Base-by-base conservation (phyloP, 2,888 invertebrate genomes). In the Quadroppia sp. region DNA sequence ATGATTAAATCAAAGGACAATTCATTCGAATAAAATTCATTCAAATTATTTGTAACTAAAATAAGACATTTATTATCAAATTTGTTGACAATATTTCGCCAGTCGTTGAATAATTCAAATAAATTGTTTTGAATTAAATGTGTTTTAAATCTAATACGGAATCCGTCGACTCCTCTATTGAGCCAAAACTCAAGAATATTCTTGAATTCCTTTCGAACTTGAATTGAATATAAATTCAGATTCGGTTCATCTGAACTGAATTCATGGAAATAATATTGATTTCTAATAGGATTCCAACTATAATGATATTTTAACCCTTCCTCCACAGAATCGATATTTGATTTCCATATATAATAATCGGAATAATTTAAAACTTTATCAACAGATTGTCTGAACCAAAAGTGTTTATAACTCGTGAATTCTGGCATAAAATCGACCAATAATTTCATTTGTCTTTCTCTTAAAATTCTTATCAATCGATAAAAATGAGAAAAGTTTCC, bases 241-340 rank as follows among this genome's bases (percentile, higher is more conserved):
- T 53, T 53, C 23, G 53, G 53, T 53, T 53, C 23, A 53, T 25
- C 28, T 25, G 53, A 53, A 20, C 7, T 53, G 28, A 25, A 53
- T 4, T 53, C 53, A 53, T 53, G 53, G 23, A 53, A 53, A 53
- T 53, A 53, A 23, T 53, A 53, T 53, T 53, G 23, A 15, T 53
- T 23, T 53, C 53, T 53, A 3, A 3, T 53, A 3, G 2, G 9
- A 53, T 53, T 53, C 23, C 9, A 23, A 53, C 23, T 53, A 7
- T 3, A 53, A 25, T 9, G 9, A 7, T 20, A 53, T 25, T 53
- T 25, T n/a, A n/a, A n/a, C n/a, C n/a, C n/a, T n/a, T n/a, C n/a
- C 23, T 15, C 9, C 2, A 6, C 7, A 20, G 53, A 20, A 25
- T 53, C 28, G 9, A 53, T 13, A 53, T 23, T 25, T 53, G 53